Base-by-base conservation (phyloP, 2,797 vertebrate genomes). In the Schizopygopsis pylzovi region DNA sequence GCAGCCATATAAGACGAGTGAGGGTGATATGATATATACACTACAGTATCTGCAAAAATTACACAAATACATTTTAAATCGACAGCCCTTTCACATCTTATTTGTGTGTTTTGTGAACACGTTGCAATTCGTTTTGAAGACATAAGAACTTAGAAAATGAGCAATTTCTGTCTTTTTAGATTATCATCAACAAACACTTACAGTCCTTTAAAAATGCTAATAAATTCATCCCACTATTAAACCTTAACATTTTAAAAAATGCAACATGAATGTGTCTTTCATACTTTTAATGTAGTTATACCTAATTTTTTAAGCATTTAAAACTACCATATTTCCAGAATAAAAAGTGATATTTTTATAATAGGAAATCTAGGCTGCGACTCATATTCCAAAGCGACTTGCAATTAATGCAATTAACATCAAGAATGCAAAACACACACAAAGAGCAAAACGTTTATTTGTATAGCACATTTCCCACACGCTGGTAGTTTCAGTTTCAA, bases 1-100 rank as follows among this genome's bases (percentile, higher is more conserved):
- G 52, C 79, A 75, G 75, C 49, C 82, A 72, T 70, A 59, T 52
- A 86, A 82, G 72, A 63, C 56, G 47, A 52, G 41, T 49, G 28
- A 37, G 18, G 9, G 6, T 47, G 39, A 59, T 22, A 61, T 71
- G n/a, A 83, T 25, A 47, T 63, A 72, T 45, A 61, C 2, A 20
- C 15, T 37, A 56, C 8, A 41, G n/a, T 2, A 72, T 33, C 28
- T 33, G 28, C 28, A 72, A 41, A 61, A 28, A 25, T 8, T 22
- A 54, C 28, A 76, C 18, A 75, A 10, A 9, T 4, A 12, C 22
- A 54, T 76, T 76, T 7, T 39, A 54, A 77, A 52, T n/a, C 5
- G 1, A n/a, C 6, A 37, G 49, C 18, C 39, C 15, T 54, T 54
- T 43, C 41, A 9, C 33, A 75, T 76, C 47, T 52, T 10, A 54